These are phyloP conservation scores for Miniopterus natalensis DNA, from an alignment of 2,113 vertebrate species.

Conservation along the genomic window DNA sequence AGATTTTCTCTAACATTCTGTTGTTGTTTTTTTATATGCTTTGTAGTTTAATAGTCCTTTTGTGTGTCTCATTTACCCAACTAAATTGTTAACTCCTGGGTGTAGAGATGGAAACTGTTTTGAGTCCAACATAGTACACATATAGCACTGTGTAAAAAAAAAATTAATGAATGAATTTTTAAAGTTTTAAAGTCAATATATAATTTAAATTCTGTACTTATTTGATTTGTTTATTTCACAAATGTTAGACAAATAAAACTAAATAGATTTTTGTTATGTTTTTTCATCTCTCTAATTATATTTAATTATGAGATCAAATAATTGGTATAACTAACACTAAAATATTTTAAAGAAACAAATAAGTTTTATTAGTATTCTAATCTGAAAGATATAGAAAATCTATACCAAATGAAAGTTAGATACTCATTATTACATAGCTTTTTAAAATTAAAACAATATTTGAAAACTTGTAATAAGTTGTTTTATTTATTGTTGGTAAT, in stretches of 20 bases:
- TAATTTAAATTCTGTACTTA: constrained; percentile 29
- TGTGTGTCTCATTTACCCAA: constrained; percentile 2
- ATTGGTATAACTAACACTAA: constrained; percentile 24
- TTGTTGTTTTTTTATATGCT: neutral
- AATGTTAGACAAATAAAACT: constrained; percentile 43
- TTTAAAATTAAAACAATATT: constrained; percentile 45
- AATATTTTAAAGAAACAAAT: constrained; percentile 62
- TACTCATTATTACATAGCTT: neutral
- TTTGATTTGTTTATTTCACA: constrained; percentile 60
- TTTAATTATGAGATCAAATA: constrained; percentile 36
- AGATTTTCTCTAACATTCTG: constrained; percentile 2
- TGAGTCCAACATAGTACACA: neutral
- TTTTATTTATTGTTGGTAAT: constrained; percentile 44
- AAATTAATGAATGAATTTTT: constrained; percentile 34
- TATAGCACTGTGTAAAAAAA: neutral
- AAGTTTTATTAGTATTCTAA: constrained; percentile 26
- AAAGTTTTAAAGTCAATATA: constrained; percentile 44
- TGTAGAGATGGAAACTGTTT: neutral
- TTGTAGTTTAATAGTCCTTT: constrained; percentile 32
- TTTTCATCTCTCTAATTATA: constrained; percentile 53
- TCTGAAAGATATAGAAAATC: constrained; percentile 52
- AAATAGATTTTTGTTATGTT: constrained; percentile 29
- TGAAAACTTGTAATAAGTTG: neutral
- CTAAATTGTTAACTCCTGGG: constrained; percentile 37
- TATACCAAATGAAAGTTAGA: constrained; percentile 26